Conservation (phyloP, 2,888 invertebrate species). For the Oegoconia quadripuncta region DNA sequence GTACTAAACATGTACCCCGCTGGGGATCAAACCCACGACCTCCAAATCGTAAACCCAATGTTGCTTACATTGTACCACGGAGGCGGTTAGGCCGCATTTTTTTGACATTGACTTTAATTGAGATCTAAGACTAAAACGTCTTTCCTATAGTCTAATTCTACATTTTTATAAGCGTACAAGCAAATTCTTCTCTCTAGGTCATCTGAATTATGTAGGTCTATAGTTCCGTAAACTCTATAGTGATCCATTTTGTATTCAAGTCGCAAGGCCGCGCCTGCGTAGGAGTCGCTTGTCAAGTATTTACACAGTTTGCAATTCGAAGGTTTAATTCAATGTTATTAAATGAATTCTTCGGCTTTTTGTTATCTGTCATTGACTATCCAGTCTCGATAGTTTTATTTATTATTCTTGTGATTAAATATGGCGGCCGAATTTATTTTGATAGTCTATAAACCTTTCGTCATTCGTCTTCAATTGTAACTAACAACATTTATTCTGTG, state of each 20-base stretch:
- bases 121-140: too few relatives aligned
- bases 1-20: neutral
- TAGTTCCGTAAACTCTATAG: constrained; percentile 1
- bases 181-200: constrained; percentile 1
- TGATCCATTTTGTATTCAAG: neutral
- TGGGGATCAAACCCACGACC: neutral
- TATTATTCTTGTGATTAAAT: too few relatives aligned
- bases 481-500: too few relatives aligned
- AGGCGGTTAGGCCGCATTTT: too few relatives aligned
- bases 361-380: neutral
- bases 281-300: constrained; percentile 1
- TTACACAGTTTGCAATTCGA: constrained; percentile 2
- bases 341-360: neutral
- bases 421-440: too few relatives aligned
- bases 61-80: too few relatives aligned
- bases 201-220: neutral
- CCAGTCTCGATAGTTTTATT: too few relatives aligned
- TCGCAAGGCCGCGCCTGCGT: constrained; percentile 5
- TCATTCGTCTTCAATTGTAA: too few relatives aligned
- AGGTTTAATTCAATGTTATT: neutral
- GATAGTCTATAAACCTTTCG: too few relatives aligned
- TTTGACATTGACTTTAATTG: too few relatives aligned
- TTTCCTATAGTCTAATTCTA: too few relatives aligned
- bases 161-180: neutral
- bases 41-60: too few relatives aligned